Evolutionary conservation across 2,888 invertebrate genomes (phyloP).

Genomic region (Mechanitis messenoides): DNA sequence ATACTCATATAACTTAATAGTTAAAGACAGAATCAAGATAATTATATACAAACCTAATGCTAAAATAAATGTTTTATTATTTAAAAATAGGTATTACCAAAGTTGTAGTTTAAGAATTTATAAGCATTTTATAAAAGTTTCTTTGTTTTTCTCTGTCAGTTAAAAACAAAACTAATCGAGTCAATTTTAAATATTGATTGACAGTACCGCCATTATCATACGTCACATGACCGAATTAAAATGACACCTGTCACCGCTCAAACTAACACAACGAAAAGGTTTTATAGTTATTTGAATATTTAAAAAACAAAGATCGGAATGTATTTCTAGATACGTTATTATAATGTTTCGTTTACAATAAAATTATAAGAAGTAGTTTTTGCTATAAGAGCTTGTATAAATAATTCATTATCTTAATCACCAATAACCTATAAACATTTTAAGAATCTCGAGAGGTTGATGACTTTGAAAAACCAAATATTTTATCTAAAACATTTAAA

Average conservation of each 20-base stretch:
- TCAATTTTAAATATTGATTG: slow-evolving; percentile 3
- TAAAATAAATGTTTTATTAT: too few species aligned
- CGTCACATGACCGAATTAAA: slow-evolving; percentile 3
- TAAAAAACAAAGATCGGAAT: not conserved
- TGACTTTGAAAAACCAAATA: not conserved
- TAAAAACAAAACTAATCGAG: not conserved
- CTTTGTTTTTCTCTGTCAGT: too few species aligned
- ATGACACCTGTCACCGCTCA: slow-evolving; percentile 4
- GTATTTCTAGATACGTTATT: not conserved
- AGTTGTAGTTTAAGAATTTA: too few species aligned
- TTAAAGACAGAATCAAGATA: too few species aligned
- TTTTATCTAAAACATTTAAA: slow-evolving; percentile 1
- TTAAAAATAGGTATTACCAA: too few species aligned
- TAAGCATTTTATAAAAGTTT: too few species aligned
- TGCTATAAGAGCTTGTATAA: not conserved
- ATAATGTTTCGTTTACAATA: not conserved
- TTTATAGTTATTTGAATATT: not conserved
- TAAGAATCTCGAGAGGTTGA: not conserved
- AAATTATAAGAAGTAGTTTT: not conserved
- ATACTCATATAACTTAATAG: too few species aligned
- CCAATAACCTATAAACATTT: not conserved
- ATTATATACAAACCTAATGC: too few species aligned
- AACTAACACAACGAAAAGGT: not conserved
- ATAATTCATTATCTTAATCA: not conserved
- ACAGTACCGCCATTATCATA: slow-evolving; percentile 5